Base-by-base conservation (phyloP, 1,140 invertebrate species). In the Nasonia vitripennis region DNA sequence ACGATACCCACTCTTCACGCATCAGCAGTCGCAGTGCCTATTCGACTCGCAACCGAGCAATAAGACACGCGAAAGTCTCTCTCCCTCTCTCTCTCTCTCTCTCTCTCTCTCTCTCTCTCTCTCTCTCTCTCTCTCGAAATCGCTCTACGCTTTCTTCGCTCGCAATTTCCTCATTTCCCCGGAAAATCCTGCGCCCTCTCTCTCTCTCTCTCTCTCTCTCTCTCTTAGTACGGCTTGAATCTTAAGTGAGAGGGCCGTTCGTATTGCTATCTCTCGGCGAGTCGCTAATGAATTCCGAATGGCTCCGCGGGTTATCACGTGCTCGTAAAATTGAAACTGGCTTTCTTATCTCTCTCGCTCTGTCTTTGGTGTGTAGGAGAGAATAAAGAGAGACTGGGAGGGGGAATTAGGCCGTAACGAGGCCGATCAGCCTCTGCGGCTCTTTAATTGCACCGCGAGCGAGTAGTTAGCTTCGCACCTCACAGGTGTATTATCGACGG, bases 201-300 rank as follows among this genome's bases (percentile, higher is more conserved):
- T 27, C 27, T 27, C 27, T 27, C 27, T 27, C 27, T 27, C 27
- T 27, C 27, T 2, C 27, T 27, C 27, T 27, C 27, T 27, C 27
- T 1, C 0, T 27, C 74, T 14, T 10, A 62, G n/a, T 45, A 83
- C 14, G 74, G 34, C 23, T 73, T 78, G 75, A 78, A 84, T 79
- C 45, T 84, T 48, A 84, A 84, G 41, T 31, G 23, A 34, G 62
- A 7, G 12, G 23, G 34, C 31, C 74, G 12, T 83, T 78, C 55
- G 34, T 78, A 75, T 83, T 67, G 81, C 77, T 83, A 84, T 84
- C 83, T 84, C 17, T 45, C 9, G 41, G 41, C 12, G 14, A 9
- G 45, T 7, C n/a, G 77, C 77, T 84, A 84, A 84, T 84, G 67
- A 84, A 84, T 84, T 84, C 68, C 6, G 78, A 84, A 84, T 78